Conservation (phyloP, 2,888 invertebrate genomes). For the Athrips mouffetella region DNA sequence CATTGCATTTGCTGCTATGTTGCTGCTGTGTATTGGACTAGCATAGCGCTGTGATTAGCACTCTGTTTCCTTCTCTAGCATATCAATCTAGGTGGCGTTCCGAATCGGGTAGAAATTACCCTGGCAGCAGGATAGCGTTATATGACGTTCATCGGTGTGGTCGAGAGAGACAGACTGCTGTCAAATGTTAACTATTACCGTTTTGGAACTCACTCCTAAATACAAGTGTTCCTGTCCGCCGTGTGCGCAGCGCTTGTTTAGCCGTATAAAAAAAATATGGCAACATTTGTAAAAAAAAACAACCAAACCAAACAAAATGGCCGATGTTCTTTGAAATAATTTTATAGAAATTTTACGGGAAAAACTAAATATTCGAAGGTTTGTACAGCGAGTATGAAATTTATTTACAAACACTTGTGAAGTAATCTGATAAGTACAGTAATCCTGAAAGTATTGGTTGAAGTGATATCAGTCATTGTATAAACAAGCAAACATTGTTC, state of each 20-base stretch:
- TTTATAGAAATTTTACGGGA: slow-evolving; percentile 38
- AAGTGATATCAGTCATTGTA: slow-evolving; percentile 5
- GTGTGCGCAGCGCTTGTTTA: background rate
- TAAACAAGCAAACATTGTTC: slow-evolving; percentile 8
- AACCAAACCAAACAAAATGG: slow-evolving; percentile 63
- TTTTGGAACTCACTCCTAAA: too few relatives aligned
- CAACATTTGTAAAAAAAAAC: slow-evolving; percentile 27
- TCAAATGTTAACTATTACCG: too few relatives aligned
- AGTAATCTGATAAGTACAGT: background rate
- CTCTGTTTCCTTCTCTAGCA: too few relatives aligned
- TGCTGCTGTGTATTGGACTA: too few relatives aligned
- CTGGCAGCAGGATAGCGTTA: too few relatives aligned
- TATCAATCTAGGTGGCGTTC: too few relatives aligned
- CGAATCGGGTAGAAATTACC: too few relatives aligned
- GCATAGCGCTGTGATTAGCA: too few relatives aligned
- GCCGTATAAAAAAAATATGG: background rate
- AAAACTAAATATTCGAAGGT: background rate
- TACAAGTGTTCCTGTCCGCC: too few relatives aligned
- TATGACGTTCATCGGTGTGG: too few relatives aligned
- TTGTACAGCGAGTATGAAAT: background rate
- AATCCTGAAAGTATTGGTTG: background rate
- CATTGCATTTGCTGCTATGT: too few relatives aligned
- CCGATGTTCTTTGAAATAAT: slow-evolving; percentile 50
- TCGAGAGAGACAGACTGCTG: too few relatives aligned
- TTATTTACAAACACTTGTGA: background rate